Conservation (phyloP, 1,140 invertebrate species). For the Aleiodes sp. region DNA sequence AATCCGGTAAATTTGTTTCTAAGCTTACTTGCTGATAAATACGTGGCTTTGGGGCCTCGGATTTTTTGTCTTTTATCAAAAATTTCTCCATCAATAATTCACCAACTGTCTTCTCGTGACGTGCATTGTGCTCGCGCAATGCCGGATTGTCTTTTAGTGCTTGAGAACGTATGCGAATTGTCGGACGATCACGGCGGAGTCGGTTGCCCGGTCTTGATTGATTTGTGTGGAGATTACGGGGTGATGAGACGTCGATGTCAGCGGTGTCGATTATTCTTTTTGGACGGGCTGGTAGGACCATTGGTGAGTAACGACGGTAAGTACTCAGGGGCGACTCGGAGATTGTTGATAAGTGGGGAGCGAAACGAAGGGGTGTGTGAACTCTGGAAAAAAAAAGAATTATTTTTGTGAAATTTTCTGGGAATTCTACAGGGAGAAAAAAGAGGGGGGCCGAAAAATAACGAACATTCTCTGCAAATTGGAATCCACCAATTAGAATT, state of each 20-base stretch:
- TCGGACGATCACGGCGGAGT: constrained; percentile 53
- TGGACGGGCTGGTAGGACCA: constrained; percentile 46
- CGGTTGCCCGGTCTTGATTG: constrained; percentile 34
- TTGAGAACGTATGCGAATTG: constrained; percentile 61
- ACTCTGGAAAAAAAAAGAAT: constrained; percentile 47
- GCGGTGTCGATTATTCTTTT: constrained; percentile 80
- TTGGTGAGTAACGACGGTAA: constrained; percentile 51
- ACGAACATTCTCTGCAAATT: too few relatives aligned
- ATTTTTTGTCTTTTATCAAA: constrained; percentile 73
- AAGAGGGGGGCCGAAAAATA: too few relatives aligned
- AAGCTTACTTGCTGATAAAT: constrained; percentile 49
- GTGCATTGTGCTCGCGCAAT: constrained; percentile 54
- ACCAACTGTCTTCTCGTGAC: constrained; percentile 72
- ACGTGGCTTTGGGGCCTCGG: constrained; percentile 43
- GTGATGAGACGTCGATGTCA: constrained; percentile 81
- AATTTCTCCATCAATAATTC: constrained; percentile 81
- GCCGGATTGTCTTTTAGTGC: constrained; percentile 65
- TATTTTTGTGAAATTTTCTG: background rate
- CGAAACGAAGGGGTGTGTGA: constrained; percentile 68
- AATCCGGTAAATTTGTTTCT: constrained; percentile 22
- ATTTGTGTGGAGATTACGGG: constrained; percentile 57
- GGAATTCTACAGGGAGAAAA: background rate
- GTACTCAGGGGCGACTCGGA: constrained; percentile 68
- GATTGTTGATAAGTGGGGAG: constrained; percentile 79
- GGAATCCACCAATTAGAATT: too few relatives aligned